These are phyloP conservation scores for Champsocephalus esox DNA, from an alignment of 2,797 vertebrate genomes.

Conservation along the genomic window DNA sequence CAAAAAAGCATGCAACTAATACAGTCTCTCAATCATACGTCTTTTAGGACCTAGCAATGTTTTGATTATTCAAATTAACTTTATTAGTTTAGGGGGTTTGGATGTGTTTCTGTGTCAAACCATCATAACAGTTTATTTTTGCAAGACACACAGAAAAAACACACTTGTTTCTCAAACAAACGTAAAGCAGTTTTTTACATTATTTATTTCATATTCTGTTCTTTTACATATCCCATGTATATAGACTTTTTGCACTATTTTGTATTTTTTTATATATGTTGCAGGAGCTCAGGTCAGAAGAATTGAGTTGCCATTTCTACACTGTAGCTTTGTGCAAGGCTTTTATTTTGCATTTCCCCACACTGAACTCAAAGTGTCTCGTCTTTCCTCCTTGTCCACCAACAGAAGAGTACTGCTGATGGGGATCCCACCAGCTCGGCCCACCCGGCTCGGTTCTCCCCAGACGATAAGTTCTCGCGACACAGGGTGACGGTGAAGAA, in stretches of 20 bases:
- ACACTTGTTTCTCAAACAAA: too few species aligned
- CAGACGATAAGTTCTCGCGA: constrained; percentile 93
- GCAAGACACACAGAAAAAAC: too few species aligned
- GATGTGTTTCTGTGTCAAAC: not conserved
- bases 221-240: too few species aligned
- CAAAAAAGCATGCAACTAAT: not conserved
- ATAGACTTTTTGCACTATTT: too few species aligned
- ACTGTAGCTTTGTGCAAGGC: too few species aligned
- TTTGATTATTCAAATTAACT: not conserved
- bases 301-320: too few species aligned
- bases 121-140: not conserved
- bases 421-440: constrained; percentile 90
- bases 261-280: too few species aligned
- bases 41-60: not conserved
- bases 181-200: too few species aligned
- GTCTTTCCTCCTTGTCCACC: not conserved
- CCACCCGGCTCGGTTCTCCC: constrained; percentile 93
- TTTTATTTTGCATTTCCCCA: not conserved
- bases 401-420: constrained; percentile 84
- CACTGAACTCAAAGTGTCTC: not conserved
- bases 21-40: not conserved
- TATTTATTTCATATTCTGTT: too few species aligned
- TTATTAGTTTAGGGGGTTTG: not conserved
- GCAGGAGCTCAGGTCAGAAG: too few species aligned
- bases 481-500: constrained; percentile 91